Base-by-base conservation (phyloP, 2,888 invertebrate species). In the Nasonia oneida region DNA sequence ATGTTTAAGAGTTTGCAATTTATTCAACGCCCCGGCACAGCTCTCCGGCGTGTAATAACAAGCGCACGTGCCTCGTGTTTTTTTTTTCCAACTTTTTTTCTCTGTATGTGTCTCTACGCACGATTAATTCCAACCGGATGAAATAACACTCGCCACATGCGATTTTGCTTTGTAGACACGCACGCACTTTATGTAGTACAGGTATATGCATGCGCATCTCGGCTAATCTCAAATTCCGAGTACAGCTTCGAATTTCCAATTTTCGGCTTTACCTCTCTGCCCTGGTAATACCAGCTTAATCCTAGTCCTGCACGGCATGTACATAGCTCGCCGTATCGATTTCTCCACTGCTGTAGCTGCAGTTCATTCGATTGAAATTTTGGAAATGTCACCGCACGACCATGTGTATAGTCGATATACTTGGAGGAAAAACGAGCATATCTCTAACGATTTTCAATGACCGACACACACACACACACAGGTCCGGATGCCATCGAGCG, bases 401-500 rank as follows among this genome's bases (percentile, higher is more conserved):
- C 0, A 53, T 50, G 50, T 15, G 50, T 15, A 2, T 47, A 47
- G 47, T 12, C 47, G 10, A 47, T 8, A 10, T 47, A 10, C 12
- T 47, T 29, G 0, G 29, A 29, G 29, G 10, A 10, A 47, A 47
- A 47, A 61, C 8, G 15, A 61, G 23, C 8, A 47, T 47, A 6
- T 8, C 6, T 18, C 8, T 61, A 61, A 61, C n/a, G 23, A n/a
- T 61, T 57, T 2, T 3, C 57, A 57, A 57, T 57, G 18, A 57
- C 57, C 18, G 10, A 42, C 5, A 4, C 4, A 29, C 29, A 29
- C 29, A 29, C 29, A 61, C n/a, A 5, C 57, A 14, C 70, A 96
- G 91, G 94, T 97, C 87, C 88, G 91, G 53, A 91, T 92, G 90
- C 90, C 92, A 50, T 90, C 91, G 37, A 91, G 92, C 73, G 91